Base-by-base conservation (phyloP, 2,888 invertebrate species). In the Digitonthophagus gazella region DNA sequence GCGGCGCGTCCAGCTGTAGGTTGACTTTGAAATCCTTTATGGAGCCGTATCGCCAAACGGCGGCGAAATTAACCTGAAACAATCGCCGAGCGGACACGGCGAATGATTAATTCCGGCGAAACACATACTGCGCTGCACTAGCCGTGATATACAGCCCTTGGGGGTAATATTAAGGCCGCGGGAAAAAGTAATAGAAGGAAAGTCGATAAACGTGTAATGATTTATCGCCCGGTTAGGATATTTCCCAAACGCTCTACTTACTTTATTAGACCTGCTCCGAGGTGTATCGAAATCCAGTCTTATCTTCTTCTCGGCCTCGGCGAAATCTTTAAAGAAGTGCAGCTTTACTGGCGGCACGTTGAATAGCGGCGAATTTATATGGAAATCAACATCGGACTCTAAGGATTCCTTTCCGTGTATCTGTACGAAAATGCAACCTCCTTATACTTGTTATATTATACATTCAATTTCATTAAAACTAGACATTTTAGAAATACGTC, bases 251-350 rank as follows among this genome's bases (percentile, higher is more conserved):
- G 5, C 58, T 58, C 18, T 69, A 74, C 77, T 77, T 77, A 81
- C 81, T 70, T 77, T 78, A 63, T 73, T 76, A 64, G 72, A 71
- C 14, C 77, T 72, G 64, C 75, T 76, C 67, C 78, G 76, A 11
- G 78, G 77, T 68, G 80, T 75, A 70, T 78, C 28, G 28, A 44
- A 44, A 44, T 44, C 28, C 28, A 44, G 28, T 44, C 28, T 44
- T 44, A 44, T 44, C 28, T 44, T 44, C 28, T 44, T 44, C 28
- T 44, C 28, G 11, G 84, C 80, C 0, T 87, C 86, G 0, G 89
- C 88, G 72, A 90, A 90, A 75, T 92, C 90, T 74, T 91, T 91
- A 74, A 89, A 90, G 58, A 90, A 86, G 73, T 86, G 85, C 75
- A 90, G 83, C 74, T 87, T 87, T 16, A 89, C 88, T 72, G 85